These are phyloP conservation scores for Odontocerum albicorne DNA, from an alignment of 2,888 invertebrate species.

Conservation along the genomic window DNA sequence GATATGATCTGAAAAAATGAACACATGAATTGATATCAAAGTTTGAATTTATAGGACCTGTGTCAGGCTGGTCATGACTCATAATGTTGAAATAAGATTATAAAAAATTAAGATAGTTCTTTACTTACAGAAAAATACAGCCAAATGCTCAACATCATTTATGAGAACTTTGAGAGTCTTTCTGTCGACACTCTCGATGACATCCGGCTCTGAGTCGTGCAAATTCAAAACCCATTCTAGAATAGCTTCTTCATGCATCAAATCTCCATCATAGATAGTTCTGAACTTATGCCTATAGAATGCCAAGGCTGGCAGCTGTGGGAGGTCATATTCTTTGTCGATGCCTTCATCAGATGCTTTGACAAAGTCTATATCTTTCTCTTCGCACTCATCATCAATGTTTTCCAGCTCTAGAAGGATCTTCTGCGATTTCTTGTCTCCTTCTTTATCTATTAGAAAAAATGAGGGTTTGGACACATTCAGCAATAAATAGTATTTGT, in stretches of 20 bases:
- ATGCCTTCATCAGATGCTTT: constrained; percentile 89
- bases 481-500: no score
- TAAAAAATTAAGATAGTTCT: constrained; percentile 2
- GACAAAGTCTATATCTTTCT: constrained; percentile 87
- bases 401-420: constrained; percentile 88
- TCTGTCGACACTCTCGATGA: constrained; percentile 89
- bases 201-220: constrained; percentile 81
- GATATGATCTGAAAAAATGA: no score
- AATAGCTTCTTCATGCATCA: constrained; percentile 90
- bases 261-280: constrained; percentile 84
- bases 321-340: constrained; percentile 84
- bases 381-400: constrained; percentile 91
- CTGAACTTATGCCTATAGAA: constrained; percentile 88
- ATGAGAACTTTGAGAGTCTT: constrained; percentile 88
- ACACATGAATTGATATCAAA: neutral
- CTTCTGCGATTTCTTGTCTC: constrained; percentile 86
- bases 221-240: constrained; percentile 87
- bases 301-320: constrained; percentile 78
- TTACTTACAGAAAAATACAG: constrained; percentile 90
- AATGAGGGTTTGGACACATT: no score
- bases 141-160: constrained; percentile 87
- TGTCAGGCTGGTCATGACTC: neutral
- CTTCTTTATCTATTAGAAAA: constrained; percentile 82
- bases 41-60: no score
- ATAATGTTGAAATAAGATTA: neutral